Evolutionary conservation across 2,797 vertebrate species (phyloP), one percentile per base, ranked within the genome.

Genomic region (Todus mexicanus): DNA sequence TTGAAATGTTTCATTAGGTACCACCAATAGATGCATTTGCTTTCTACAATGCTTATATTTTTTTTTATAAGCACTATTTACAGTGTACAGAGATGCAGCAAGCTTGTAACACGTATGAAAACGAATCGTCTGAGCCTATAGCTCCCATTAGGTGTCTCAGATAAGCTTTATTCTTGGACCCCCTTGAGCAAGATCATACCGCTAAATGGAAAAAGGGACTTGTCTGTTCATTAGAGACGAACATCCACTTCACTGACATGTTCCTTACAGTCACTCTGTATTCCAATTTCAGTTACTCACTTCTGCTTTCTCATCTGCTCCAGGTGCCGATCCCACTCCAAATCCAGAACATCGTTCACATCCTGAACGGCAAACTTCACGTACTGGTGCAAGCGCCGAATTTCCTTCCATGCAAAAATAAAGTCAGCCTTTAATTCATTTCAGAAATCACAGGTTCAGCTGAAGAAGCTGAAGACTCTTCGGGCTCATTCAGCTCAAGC

Each of bases 291-390:
- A n/a, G 22, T 76, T 38, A 97, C 99, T 97, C 43, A 98, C 98
- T 97, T 98, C 54, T 98, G 98, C 65, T 98, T 99, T 73, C 97
- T 99, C 93, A 98, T 98, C 93, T 98, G 98, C 60, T 99, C 99
- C 97, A 99, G 94, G 87, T 99, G 98, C 56, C 98, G 98, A 80
- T 99, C 99, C 99, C 99, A 99, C 87, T 99, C 99, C 94, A 99
- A 95, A 96, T 99, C 98, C 87, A 99, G 94, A 35, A 99, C 98
- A 0, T 99, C 99, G 22, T 99, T 99, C 73, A 99, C 99, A 22
- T 99, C 99, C 95, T 99, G 99, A 84, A 99, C 98, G 23, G 99
- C 98, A 95, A 98, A 99, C 72, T 97, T 98, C 23, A 99, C 98
- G 0, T 99, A 99, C 90, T 99, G 99, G 95, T 99, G 99, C 72